These are phyloP conservation scores for Discoglossus pictus DNA, from an alignment of 2,797 vertebrate genomes.

Conservation along the genomic window DNA sequence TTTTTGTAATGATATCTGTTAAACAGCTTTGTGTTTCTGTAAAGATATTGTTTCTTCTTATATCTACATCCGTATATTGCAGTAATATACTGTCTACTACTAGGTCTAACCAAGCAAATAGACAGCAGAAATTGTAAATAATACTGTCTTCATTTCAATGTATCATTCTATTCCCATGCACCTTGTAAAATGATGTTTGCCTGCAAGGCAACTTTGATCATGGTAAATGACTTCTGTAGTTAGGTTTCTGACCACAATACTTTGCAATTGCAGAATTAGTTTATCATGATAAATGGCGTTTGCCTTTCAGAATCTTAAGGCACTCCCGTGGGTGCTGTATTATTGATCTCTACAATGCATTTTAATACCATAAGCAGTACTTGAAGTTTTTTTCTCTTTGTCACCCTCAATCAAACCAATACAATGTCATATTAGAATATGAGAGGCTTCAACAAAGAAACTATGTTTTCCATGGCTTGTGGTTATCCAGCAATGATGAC, in stretches of 20 bases:
- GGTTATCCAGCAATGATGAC: neutral
- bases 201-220: slow-evolving; percentile 4
- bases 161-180: too few species aligned
- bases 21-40: too few species aligned
- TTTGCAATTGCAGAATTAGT: neutral
- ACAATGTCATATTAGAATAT: neutral
- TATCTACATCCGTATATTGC: too few species aligned
- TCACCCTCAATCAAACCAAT: neutral
- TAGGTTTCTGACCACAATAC: neutral
- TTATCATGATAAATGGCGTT: slow-evolving; percentile 8
- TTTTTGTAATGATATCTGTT: too few species aligned
- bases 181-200: neutral
- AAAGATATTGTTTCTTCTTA: too few species aligned
- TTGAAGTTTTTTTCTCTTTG: neutral
- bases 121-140: too few species aligned
- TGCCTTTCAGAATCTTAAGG: neutral
- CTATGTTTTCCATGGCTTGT: neutral
- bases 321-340: slow-evolving; percentile 1
- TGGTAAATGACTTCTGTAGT: slow-evolving; percentile 1
- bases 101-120: too few species aligned
- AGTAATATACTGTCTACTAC: too few species aligned
- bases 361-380: neutral
- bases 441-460: neutral
- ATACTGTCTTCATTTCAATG: too few species aligned
- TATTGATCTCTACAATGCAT: slow-evolving; percentile 11